phyloP scores from a whole-genome alignment of 2,113 vertebrate genomes.

The Phyllostomus discolor region DNA sequence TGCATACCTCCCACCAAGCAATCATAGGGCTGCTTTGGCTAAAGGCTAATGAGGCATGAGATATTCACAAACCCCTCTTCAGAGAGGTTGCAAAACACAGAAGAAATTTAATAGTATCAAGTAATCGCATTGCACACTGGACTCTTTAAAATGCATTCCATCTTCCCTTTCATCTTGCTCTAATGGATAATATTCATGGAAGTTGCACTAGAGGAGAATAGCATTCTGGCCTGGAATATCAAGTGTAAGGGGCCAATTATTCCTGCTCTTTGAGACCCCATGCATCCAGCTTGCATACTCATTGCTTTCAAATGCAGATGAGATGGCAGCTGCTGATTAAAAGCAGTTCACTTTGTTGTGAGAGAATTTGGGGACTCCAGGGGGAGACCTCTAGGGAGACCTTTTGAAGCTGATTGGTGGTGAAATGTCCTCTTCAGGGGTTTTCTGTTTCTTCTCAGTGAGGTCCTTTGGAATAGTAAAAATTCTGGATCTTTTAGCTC shows the following conservation, averaged over 20 bases:
- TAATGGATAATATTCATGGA: slow-evolving; percentile 6
- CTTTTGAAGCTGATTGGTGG: neutral
- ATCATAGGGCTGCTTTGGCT: neutral
- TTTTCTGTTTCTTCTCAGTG: neutral
- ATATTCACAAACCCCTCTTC: neutral
- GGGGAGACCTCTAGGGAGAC: neutral
- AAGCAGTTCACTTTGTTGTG: neutral
- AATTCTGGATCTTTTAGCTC: neutral
- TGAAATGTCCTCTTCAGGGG: slow-evolving; percentile 5
- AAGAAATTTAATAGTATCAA: slow-evolving; percentile 41
- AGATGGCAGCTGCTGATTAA: slow-evolving; percentile 41
- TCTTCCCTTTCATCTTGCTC: slow-evolving; percentile 53
- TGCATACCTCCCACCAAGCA: neutral
- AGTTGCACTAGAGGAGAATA: neutral
- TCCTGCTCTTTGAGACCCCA: slow-evolving; percentile 39
- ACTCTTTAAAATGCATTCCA: slow-evolving; percentile 4
- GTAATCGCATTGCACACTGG: neutral
- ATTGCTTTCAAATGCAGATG: slow-evolving; percentile 26
- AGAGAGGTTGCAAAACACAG: slow-evolving; percentile 33
- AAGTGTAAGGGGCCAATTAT: slow-evolving; percentile 26
- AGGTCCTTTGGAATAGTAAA: neutral
- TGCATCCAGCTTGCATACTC: slow-evolving; percentile 48
- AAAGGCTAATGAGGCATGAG: neutral
- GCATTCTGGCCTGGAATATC: neutral
- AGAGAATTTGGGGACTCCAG: neutral